These are phyloP conservation scores for Eueides isabella DNA, from an alignment of 1,140 invertebrate genomes.

Conservation along the genomic window DNA sequence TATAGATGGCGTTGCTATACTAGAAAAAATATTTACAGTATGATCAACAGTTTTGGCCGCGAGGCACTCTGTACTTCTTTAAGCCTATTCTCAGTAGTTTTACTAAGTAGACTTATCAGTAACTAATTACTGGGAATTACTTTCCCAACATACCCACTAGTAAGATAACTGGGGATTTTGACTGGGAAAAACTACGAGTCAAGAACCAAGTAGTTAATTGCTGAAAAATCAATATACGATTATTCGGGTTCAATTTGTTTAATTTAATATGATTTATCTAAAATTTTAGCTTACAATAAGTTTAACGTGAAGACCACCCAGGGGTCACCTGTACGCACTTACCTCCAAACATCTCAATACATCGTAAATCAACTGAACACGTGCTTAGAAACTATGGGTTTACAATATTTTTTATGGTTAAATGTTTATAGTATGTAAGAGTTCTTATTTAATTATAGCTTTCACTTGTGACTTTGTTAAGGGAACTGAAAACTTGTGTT, in stretches of 20 bases:
- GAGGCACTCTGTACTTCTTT: no score
- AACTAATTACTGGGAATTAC: no score
- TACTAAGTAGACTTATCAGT: not conserved
- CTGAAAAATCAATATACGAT: no score
- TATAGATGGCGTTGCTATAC: constrained; percentile 10
- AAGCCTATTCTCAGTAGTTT: no score
- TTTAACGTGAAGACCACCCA: constrained; percentile 4
- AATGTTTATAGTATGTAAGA: not conserved
- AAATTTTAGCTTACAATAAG: not conserved
- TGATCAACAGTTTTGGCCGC: no score
- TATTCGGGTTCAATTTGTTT: no score
- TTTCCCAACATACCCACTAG: no score
- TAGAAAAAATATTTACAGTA: no score
- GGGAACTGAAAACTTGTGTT: not conserved
- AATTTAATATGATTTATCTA: no score
- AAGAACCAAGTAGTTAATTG: no score
- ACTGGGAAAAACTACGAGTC: no score
- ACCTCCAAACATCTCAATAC: not conserved
- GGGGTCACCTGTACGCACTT: not conserved
- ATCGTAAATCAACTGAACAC: constrained; percentile 19
- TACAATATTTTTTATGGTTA: not conserved
- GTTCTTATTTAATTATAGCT: not conserved
- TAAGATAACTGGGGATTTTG: no score
- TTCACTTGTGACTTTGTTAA: not conserved
- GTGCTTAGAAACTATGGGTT: not conserved